Percentiles rank a stretch among this genome's conserved stretches.
phyloP scores from a whole-genome alignment of 2,888 invertebrate genomes.

The Andrena praecox region DNA sequence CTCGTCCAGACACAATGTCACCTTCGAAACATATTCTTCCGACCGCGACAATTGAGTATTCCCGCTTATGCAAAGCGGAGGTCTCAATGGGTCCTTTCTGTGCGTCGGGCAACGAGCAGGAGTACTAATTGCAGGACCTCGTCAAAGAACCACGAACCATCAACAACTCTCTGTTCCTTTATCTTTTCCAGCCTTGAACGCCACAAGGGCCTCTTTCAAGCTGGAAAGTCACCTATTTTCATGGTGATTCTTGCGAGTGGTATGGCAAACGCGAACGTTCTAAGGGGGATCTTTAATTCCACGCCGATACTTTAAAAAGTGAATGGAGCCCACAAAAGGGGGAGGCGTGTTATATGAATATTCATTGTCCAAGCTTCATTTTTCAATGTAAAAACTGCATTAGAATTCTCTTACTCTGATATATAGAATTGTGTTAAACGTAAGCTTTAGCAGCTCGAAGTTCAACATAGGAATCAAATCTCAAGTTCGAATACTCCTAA shows the following conservation, averaged over 20 bases:
- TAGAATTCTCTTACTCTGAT: neutral
- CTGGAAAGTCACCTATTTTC: slow-evolving; percentile 19
- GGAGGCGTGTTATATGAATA: neutral
- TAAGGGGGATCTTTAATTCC: neutral
- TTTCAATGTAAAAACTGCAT: neutral
- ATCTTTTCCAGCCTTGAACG: slow-evolving; percentile 27
- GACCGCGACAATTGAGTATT: slow-evolving; percentile 23
- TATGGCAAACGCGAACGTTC: slow-evolving; percentile 3
- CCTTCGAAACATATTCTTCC: slow-evolving; percentile 33
- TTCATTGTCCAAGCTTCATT: neutral
- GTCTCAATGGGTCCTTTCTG: slow-evolving; percentile 42
- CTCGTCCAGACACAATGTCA: neutral
- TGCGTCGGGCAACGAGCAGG: slow-evolving; percentile 1
- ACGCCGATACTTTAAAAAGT: slow-evolving; percentile 2
- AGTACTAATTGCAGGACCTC: slow-evolving; percentile 50
- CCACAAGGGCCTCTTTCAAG: slow-evolving; percentile 47
- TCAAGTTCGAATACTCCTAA: too few relatives aligned
- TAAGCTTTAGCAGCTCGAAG: too few relatives aligned
- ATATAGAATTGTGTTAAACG: too few relatives aligned
- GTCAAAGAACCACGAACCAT: slow-evolving; percentile 32
- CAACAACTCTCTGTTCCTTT: slow-evolving; percentile 29
- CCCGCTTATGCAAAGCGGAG: slow-evolving; percentile 33
- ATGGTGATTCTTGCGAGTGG: neutral
- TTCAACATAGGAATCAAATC: too few relatives aligned
- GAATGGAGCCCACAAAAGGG: neutral